These are phyloP conservation scores for Callosobruchus maculatus DNA, from an alignment of 2,888 invertebrate genomes.

Conservation along the genomic window DNA sequence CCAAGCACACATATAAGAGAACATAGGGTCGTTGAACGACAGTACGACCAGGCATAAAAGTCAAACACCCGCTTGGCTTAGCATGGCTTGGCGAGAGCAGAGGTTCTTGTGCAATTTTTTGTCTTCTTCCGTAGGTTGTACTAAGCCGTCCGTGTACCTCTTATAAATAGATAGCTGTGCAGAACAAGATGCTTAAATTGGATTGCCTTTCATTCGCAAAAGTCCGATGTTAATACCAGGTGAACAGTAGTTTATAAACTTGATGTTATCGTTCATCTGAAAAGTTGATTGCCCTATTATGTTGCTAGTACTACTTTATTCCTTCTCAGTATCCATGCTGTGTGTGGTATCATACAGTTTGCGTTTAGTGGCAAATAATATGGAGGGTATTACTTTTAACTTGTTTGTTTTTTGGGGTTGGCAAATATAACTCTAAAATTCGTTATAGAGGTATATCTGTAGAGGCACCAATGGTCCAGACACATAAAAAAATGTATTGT, in stretches of 20 bases:
- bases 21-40: neutral
- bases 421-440: too few relatives aligned
- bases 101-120: neutral
- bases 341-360: too few relatives aligned
- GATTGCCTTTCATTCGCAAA: neutral
- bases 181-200: neutral
- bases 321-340: too few relatives aligned
- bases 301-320: neutral
- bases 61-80: neutral
- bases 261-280: neutral
- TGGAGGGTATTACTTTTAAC: too few relatives aligned
- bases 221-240: neutral
- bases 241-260: neutral
- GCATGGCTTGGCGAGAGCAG: neutral
- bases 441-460: too few relatives aligned
- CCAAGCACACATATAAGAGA: neutral
- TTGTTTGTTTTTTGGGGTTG: too few relatives aligned
- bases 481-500: too few relatives aligned
- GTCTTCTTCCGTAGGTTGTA: neutral
- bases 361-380: too few relatives aligned
- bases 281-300: neutral
- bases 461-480: too few relatives aligned
- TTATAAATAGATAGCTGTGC: neutral
- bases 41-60: neutral
- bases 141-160: neutral